These are phyloP conservation scores for Diachasma alloeum DNA, from an alignment of 1,140 invertebrate genomes.

Conservation along the genomic window DNA sequence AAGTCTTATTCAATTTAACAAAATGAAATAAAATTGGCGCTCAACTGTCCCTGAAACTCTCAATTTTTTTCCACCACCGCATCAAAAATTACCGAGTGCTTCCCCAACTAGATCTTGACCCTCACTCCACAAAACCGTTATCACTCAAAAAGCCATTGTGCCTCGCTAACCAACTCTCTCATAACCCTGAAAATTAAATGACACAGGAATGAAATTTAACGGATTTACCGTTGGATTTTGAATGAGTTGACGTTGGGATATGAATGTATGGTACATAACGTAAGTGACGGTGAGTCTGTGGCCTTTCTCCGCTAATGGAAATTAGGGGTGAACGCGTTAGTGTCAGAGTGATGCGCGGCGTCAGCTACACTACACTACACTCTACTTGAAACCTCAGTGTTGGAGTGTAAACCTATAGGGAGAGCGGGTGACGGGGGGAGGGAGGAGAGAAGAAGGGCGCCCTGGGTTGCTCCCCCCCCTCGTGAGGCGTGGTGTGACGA, in stretches of 20 bases:
- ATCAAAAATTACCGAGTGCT: no score
- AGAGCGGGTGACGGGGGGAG: neutral
- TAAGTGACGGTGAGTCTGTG: neutral
- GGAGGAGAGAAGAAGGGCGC: neutral
- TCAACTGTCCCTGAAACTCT: no score
- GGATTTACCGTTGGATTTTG: neutral
- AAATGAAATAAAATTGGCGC: no score
- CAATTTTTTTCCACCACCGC: no score
- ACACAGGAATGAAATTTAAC: neutral
- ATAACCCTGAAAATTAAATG: no score
- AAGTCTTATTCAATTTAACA: no score
- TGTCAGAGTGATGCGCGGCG: conserved; percentile 18
- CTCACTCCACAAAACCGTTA: no score
- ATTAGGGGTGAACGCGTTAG: conserved; percentile 10
- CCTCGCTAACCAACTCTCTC: no score
- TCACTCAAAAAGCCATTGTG: no score
- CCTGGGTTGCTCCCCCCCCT: neutral
- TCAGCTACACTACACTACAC: conserved; percentile 15
- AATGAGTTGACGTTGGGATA: neutral
- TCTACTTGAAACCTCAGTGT: conserved; percentile 15
- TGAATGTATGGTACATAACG: neutral
- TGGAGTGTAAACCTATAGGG: conserved; percentile 6
- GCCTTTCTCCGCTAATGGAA: conserved; percentile 4
- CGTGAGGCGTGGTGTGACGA: conserved; percentile 13
- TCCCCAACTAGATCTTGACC: no score